Evolutionary conservation across 1,140 invertebrate species (phyloP), one percentile per base, ranked within the genome.

Genomic region (Thrips palmi): DNA sequence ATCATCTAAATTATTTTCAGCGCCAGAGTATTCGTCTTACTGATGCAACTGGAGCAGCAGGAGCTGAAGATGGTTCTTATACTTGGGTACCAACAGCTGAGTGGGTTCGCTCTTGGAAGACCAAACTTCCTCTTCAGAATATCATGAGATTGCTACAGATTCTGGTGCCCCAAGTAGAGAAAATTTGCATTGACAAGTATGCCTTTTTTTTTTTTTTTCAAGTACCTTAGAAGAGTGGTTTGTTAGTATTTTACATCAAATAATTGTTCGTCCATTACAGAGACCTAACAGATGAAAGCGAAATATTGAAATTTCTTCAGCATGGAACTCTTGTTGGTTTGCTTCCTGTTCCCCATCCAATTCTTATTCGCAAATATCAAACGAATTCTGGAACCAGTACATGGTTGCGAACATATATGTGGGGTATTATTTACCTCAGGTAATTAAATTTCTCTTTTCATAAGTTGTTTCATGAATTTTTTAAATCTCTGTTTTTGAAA

Each of bases 181-280:
- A 98, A 65, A 98, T 98, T 48, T 98, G 94, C 60, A 97, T 98
- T 52, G 94, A 99, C 58, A 97, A 97, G 88, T 96, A 58, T 68
- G 72, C 65, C 28, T 40, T n/a, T 23, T 33, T 22, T 11, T 40
- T 25, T 41, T 8, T 12, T 34, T 30, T 23, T 24, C 3, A 37
- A n/a, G n/a, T n/a, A n/a, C n/a, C n/a, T n/a, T n/a, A n/a, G n/a
- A n/a, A n/a, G n/a, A n/a, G n/a, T n/a, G 28, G 23, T 27, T 27
- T 37, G 34, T 21, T 32, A 24, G 22, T 41, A 40, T 38, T 37
- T 18, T 30, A 33, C 34, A 33, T 28, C 43, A 32, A 20, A 32
- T 24, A 29, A 40, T 45, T 49, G 25, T 41, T 39, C 44, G 19
- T 37, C 33, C 43, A 50, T 64, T 66, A 3, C 52, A 96, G 89